These are phyloP conservation scores for Notoglanidium macrostoma DNA, from an alignment of 2,797 vertebrate genomes.

Conservation along the genomic window DNA sequence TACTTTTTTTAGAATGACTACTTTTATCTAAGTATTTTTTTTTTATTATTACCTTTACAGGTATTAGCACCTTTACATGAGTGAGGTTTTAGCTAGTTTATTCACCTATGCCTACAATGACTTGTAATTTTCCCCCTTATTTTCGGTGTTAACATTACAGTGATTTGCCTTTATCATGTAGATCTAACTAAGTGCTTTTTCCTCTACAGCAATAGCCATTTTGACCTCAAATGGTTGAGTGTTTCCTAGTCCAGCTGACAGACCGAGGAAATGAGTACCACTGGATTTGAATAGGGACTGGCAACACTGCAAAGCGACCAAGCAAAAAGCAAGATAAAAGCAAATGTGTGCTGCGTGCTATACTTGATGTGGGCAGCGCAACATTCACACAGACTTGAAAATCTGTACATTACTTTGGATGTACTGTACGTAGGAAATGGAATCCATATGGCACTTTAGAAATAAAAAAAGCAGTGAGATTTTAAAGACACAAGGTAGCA, in stretches of 20 bases:
- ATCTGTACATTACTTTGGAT: not conserved
- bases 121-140: not conserved
- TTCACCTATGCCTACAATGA: not conserved
- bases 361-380: not conserved
- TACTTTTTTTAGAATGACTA: not conserved
- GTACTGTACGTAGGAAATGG: conserved; percentile 1
- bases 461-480: not conserved
- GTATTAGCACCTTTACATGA: not conserved
- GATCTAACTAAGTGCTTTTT: not conserved
- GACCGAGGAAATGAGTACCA: not conserved
- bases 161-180: not conserved
- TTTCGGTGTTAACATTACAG: not conserved
- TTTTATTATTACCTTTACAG: not conserved
- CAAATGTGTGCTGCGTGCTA: not conserved
- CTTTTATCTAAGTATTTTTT: not conserved
- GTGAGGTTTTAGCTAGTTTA: not conserved
- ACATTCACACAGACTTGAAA: conserved; percentile 10
- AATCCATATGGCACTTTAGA: conserved; percentile 17
- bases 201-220: not conserved
- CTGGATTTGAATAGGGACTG: conserved; percentile 20
- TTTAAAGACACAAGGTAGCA: conserved; percentile 10
- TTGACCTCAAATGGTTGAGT: not conserved
- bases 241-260: conserved; percentile 29
- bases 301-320: conserved; percentile 16
- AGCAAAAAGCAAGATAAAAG: conserved; percentile 12